Percentiles rank a stretch among this genome's conserved stretches.
phyloP scores from a whole-genome alignment of 2,888 invertebrate genomes.

The Hirtodrosophila trivittata region DNA sequence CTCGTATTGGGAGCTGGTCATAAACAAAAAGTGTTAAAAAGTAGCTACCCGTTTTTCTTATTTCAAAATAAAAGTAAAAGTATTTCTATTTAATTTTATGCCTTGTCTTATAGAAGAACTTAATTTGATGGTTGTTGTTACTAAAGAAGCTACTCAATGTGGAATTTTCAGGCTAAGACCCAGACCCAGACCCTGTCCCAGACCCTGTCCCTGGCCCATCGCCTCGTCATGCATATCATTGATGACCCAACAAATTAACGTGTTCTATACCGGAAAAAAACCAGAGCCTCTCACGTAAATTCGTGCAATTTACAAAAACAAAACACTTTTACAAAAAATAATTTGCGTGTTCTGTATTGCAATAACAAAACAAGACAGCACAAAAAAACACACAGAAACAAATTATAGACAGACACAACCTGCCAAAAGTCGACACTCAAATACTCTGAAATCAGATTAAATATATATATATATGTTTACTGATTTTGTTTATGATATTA shows the following conservation, averaged over 20 bases:
- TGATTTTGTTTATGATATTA: too few relatives aligned
- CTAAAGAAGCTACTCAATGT: too few relatives aligned
- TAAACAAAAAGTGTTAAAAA: constrained; percentile 47
- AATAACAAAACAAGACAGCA: constrained; percentile 16
- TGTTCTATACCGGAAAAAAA: constrained; percentile 72
- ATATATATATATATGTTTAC: too few relatives aligned
- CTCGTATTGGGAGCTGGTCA: constrained; percentile 10
- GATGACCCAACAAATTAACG: constrained; percentile 70
- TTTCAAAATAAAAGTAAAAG: constrained; percentile 41
- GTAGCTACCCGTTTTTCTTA: constrained; percentile 4
- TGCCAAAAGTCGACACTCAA: background rate
- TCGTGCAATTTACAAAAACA: constrained; percentile 40
- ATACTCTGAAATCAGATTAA: background rate
- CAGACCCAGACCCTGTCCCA: background rate
- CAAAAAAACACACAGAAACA: constrained; percentile 2
- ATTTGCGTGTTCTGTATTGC: constrained; percentile 65
- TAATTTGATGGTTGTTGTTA: too few relatives aligned
- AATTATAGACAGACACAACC: background rate
- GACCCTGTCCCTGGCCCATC: constrained; percentile 12
- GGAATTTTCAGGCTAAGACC: too few relatives aligned
- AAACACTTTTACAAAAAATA: constrained; percentile 36
- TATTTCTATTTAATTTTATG: constrained; percentile 1
- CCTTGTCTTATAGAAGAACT: too few relatives aligned
- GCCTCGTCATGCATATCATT: constrained; percentile 59
- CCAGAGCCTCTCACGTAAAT: constrained; percentile 49